These are phyloP conservation scores for Nomada lathburiana DNA, from an alignment of 2,888 invertebrate species.

Conservation along the genomic window DNA sequence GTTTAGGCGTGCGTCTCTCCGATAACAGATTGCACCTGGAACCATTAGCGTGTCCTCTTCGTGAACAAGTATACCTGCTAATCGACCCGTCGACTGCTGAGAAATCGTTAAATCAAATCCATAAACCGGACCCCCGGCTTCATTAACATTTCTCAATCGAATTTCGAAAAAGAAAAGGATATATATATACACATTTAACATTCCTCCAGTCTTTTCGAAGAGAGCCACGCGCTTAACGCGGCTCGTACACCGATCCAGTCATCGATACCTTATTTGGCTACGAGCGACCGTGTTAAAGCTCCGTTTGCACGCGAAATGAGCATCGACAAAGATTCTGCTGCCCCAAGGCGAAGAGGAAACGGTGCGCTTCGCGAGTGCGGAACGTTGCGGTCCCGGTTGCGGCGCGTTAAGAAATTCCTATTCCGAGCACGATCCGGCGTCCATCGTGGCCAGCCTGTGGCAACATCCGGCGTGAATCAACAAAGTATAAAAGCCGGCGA, in stretches of 20 bases:
- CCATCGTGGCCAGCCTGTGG: constrained; percentile 76
- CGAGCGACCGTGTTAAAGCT: neutral
- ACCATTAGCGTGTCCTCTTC: constrained; percentile 24
- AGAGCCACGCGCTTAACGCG: neutral
- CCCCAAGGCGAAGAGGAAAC: constrained; percentile 40
- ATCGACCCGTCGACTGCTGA: constrained; percentile 10
- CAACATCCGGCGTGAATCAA: constrained; percentile 84
- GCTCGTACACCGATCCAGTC: neutral
- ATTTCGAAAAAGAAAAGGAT: neutral
- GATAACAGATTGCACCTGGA: constrained; percentile 32
- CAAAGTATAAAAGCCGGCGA: constrained; percentile 78
- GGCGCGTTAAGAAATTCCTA: constrained; percentile 70
- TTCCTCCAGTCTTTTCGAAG: neutral
- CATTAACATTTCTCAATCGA: neutral
- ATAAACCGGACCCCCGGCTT: neutral
- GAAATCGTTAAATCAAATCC: neutral
- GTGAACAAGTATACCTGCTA: neutral
- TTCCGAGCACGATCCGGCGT: constrained; percentile 74
- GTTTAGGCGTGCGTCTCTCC: constrained; percentile 11
- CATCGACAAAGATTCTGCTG: constrained; percentile 4
- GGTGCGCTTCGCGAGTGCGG: constrained; percentile 18
- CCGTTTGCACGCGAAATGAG: neutral
- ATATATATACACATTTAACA: neutral
- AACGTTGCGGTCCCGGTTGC: constrained; percentile 30
- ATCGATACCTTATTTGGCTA: constrained; percentile 1